Conservation (phyloP, 1,140 invertebrate genomes). For the Eurosta solidaginis region DNA sequence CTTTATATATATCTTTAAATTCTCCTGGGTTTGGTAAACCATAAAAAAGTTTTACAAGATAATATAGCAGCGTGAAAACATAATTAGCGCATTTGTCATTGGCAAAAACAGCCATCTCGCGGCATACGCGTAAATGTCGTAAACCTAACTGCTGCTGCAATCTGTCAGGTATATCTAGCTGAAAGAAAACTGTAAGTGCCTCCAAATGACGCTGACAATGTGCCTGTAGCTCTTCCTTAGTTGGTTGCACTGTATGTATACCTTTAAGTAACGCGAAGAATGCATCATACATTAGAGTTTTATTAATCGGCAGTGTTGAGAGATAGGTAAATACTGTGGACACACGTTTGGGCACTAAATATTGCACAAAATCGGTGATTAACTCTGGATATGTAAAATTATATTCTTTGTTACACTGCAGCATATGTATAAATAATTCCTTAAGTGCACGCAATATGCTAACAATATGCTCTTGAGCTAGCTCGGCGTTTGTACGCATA, state of each 20-base stretch:
- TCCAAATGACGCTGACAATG: conserved; percentile 19
- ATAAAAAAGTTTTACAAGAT: conserved; percentile 30
- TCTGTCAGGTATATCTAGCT: conserved; percentile 22
- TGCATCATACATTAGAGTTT: conserved; percentile 24
- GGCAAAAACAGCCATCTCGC: background rate
- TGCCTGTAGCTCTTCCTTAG: background rate
- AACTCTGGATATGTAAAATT: conserved; percentile 32
- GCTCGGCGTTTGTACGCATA: background rate
- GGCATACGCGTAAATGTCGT: background rate
- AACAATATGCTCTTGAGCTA: background rate
- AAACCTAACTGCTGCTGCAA: conserved; percentile 22
- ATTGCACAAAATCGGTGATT: background rate
- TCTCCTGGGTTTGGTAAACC: background rate
- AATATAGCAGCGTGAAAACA: conserved; percentile 3
- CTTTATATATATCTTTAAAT: background rate
- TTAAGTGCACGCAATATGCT: background rate
- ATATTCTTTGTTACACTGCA: background rate
- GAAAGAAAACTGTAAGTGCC: background rate
- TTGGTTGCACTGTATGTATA: background rate
- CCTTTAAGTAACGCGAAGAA: background rate
- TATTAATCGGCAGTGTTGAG: background rate
- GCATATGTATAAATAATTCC: conserved; percentile 15
- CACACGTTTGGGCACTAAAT: conserved; percentile 14
- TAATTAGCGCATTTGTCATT: conserved; percentile 9
- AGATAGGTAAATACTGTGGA: conserved; percentile 10